A percentile compares a stretch with the other conserved stretches of the same genome.
Conservation (phyloP, 2,113 vertebrate genomes). For the Psettodes erumei region DNA sequence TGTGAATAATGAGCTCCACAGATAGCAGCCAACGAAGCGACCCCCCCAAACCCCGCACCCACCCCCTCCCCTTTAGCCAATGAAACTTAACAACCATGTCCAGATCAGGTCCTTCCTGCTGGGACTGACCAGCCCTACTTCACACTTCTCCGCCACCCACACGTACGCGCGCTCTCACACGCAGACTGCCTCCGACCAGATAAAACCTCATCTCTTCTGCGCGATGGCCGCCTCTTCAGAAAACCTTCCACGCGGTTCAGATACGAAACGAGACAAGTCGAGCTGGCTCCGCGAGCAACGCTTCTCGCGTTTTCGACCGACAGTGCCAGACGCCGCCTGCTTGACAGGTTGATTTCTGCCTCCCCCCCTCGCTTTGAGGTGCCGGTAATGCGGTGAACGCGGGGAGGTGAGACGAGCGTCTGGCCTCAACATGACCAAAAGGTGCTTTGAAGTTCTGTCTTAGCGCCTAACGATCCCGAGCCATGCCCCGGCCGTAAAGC, state of each 20-base stretch:
- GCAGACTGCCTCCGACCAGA: slow-evolving; percentile 42
- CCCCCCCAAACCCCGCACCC: too few relatives aligned
- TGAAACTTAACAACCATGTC: slow-evolving; percentile 84
- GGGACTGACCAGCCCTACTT: slow-evolving; percentile 75
- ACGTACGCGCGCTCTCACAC: slow-evolving; percentile 41
- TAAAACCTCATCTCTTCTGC: slow-evolving; percentile 31
- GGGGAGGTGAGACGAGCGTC: slow-evolving; percentile 68
- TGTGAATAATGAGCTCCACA: slow-evolving; percentile 83
- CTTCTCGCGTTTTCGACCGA: too few relatives aligned
- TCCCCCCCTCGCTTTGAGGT: slow-evolving; percentile 58
- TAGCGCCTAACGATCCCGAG: slow-evolving; percentile 58
- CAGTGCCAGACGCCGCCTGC: slow-evolving; percentile 31
- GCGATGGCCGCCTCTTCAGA: neutral
- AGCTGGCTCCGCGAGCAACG: slow-evolving; percentile 10
- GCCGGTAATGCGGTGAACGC: slow-evolving; percentile 65
- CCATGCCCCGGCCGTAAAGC: slow-evolving; percentile 68
- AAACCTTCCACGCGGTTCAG: neutral
- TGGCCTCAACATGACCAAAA: slow-evolving; percentile 79
- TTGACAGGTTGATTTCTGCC: slow-evolving; percentile 59
- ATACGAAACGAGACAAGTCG: slow-evolving; percentile 32
- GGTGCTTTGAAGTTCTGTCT: slow-evolving; percentile 78
- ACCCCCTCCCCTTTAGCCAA: slow-evolving; percentile 80
- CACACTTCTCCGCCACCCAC: slow-evolving; percentile 74
- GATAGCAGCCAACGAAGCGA: slow-evolving; percentile 75
- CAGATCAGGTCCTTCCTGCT: slow-evolving; percentile 81